These are phyloP conservation scores for Drosophila kikkawai DNA, from an alignment of 1,140 invertebrate species.

Conservation along the genomic window DNA sequence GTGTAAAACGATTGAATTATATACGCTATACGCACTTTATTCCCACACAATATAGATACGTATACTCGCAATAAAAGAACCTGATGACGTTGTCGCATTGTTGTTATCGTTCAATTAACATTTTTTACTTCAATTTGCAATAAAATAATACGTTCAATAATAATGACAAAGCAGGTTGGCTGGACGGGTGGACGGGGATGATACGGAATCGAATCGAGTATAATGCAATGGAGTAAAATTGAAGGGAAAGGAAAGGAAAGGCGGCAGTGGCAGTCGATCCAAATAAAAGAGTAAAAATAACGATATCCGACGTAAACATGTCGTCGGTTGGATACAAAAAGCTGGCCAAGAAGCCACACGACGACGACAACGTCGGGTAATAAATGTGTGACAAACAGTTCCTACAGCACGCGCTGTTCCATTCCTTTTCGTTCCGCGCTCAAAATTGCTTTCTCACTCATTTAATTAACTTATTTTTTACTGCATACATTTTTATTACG, in stretches of 20 bases:
- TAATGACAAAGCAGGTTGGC: constrained; percentile 21
- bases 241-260: constrained; percentile 12
- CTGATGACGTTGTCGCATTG: constrained; percentile 17
- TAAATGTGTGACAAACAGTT: constrained; percentile 29
- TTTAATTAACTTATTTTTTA: constrained; percentile 37
- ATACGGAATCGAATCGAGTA: constrained; percentile 18
- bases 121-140: constrained; percentile 45
- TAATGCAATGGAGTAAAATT: constrained; percentile 1
- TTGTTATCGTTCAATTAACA: constrained; percentile 55
- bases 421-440: constrained; percentile 32
- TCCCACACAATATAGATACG: background rate
- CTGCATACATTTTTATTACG: constrained; percentile 37
- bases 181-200: background rate
- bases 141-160: constrained; percentile 36
- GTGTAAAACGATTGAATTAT: background rate
- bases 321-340: constrained; percentile 28
- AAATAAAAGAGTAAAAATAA: constrained; percentile 18
- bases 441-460: constrained; percentile 10
- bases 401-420: constrained; percentile 39
- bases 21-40: background rate
- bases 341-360: constrained; percentile 20
- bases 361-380: constrained; percentile 5
- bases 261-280: constrained; percentile 15
- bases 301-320: constrained; percentile 26
- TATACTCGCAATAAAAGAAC: constrained; percentile 6